Evolutionary conservation across 2,797 vertebrate genomes (phyloP), one percentile per base, ranked within the genome.

Genomic region (Arnoldichthys spilopterus): DNA sequence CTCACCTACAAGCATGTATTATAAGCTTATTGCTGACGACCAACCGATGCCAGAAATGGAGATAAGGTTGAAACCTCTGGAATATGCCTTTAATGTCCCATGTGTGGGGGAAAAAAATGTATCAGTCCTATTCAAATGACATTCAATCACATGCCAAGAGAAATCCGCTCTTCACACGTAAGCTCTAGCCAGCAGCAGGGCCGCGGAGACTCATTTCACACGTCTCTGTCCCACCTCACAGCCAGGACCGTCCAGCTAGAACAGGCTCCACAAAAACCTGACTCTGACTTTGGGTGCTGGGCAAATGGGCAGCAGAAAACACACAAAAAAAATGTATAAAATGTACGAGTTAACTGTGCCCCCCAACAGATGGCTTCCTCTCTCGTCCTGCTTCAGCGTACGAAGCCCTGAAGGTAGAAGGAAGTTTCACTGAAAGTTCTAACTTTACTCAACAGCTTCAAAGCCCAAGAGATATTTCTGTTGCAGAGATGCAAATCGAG

Each of bases 201-300:
- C 76, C 88, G 85, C 89, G 83, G 89, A 89, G 73, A 89, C 85
- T 92, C 89, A 92, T 91, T 92, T 94, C 90, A 87, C 91, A 93
- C 90, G 83, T 90, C 89, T 87, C 87, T 76, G 89, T 86, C 34
- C 82, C 73, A 76, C 82, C 24, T 88, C 90, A 86, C 87, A 88
- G 84, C 82, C 80, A 86, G 84, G 88, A 87, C 86, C 90, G 80
- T 77, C 40, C 54, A 82, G 11, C 43, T 58, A 68, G 59, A 26
- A 54, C 22, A 26, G 6, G 37, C 58, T 67, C 1, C 12, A 66
- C 32, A 78, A 68, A 8, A 26, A 47, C 51, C 58, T 45, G 51
- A 59, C 40, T 78, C 69, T 40, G 49, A 59, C 40, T 78, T 20
- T 26, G 62, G 32, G 24, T 30, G 37, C 43, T 43, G 64, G 37